These are phyloP conservation scores for Catamblyrhynchus diadema DNA, from an alignment of 2,797 vertebrate species.

Conservation along the genomic window DNA sequence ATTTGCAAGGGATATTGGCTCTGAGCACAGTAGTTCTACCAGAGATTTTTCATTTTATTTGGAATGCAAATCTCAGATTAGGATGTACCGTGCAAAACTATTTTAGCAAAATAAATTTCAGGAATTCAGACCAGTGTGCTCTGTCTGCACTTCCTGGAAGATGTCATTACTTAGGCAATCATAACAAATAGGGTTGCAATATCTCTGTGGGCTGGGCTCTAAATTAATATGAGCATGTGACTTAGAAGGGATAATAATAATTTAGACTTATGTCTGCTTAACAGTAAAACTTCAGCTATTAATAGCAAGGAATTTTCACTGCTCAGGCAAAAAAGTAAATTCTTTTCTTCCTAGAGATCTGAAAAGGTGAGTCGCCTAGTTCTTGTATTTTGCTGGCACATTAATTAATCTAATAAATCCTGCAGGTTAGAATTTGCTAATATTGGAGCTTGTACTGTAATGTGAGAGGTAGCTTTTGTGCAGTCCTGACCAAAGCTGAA, in stretches of 20 bases:
- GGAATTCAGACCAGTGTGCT: not conserved
- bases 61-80: conserved; percentile 27
- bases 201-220: conserved; percentile 62
- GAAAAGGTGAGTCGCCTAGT: conserved; percentile 30
- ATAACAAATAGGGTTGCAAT: conserved; percentile 19
- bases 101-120: not conserved
- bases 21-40: not conserved
- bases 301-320: not conserved
- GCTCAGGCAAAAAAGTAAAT: not conserved
- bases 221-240: conserved; percentile 32
- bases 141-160: conserved; percentile 51
- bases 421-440: not conserved
- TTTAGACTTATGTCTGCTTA: not conserved
- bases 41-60: conserved; percentile 15
- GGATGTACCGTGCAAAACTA: not conserved
- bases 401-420: not conserved
- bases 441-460: not conserved
- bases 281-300: conserved; percentile 3
- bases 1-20: conserved; percentile 22
- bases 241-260: conserved; percentile 32
- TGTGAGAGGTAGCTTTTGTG: not conserved
- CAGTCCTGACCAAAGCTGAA: not conserved
- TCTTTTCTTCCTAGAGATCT: not conserved
- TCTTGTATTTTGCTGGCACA: not conserved
- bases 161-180: conserved; percentile 51